Conservation (phyloP, 2,797 vertebrate genomes). For the Rhinoraja longicauda region DNA sequence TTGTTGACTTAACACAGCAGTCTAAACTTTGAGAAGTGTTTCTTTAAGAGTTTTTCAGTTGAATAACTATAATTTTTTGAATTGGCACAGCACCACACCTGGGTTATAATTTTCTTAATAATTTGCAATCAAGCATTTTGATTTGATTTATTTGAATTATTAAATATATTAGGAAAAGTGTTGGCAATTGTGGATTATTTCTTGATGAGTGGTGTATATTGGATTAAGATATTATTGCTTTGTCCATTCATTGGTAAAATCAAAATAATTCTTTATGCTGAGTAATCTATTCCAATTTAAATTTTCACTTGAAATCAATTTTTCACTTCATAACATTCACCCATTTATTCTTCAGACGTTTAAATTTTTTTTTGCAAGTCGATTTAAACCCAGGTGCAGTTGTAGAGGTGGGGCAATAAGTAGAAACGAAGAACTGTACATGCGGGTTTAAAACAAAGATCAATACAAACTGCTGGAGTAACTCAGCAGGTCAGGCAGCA, state of each 20-base stretch:
- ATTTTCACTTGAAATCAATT: not conserved
- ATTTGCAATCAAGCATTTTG: not conserved
- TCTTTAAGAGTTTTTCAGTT: not conserved
- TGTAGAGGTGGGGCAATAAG: not conserved
- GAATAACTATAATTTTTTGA: not conserved
- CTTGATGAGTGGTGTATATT: not conserved
- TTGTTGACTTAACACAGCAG: not conserved
- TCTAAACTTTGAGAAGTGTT: not conserved
- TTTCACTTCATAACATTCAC: conserved; percentile 18
- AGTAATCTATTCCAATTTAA: not conserved
- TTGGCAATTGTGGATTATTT: not conserved
- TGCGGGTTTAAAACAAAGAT: no score
- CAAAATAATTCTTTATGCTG: not conserved
- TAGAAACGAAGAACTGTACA: no score
- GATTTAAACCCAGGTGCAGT: not conserved
- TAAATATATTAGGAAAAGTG: not conserved
- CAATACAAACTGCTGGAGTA: no score
- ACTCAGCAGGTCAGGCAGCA: no score
- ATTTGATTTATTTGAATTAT: not conserved
- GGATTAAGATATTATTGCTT: not conserved
- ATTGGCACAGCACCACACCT: no score
- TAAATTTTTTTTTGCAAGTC: not conserved
- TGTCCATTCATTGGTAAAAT: not conserved
- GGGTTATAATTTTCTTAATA: not conserved
- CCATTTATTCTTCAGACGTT: not conserved